Percentiles rank a stretch among this genome's conserved stretches.
These are phyloP conservation scores for Lutjanus campechanus DNA, from an alignment of 2,797 vertebrate species.

Conservation along the genomic window DNA sequence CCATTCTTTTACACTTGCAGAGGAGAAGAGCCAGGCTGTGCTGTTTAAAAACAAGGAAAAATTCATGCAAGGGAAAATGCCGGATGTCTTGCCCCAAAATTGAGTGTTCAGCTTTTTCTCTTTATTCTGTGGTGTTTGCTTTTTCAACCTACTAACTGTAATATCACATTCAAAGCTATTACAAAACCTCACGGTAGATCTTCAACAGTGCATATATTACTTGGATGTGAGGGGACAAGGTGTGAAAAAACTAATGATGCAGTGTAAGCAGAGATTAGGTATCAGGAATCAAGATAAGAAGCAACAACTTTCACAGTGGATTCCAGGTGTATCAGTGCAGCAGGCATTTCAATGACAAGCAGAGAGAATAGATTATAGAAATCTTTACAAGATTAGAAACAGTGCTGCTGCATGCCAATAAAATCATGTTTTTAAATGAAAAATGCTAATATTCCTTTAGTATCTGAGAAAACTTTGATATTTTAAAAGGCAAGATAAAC, in stretches of 20 bases:
- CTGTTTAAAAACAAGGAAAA: not conserved
- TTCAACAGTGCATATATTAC: not conserved
- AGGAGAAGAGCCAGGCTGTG: not conserved
- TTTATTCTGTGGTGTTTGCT: slow-evolving; percentile 1
- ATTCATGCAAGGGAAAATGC: slow-evolving; percentile 8
- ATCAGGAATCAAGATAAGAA: slow-evolving; percentile 4
- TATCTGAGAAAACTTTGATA: not conserved
- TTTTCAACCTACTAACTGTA: not conserved
- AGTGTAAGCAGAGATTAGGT: not conserved
- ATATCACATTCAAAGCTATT: slow-evolving; percentile 17
- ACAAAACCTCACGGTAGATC: too few species aligned
- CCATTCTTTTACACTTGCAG: slow-evolving; percentile 12
- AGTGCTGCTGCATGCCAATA: not conserved
- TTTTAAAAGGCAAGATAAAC: not conserved
- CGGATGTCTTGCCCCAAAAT: not conserved
- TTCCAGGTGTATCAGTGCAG: not conserved
- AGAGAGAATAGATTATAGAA: not conserved
- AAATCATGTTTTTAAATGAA: not conserved
- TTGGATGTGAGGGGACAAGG: not conserved
- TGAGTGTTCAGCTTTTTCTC: not conserved
- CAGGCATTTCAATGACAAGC: not conserved
- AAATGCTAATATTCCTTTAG: not conserved
- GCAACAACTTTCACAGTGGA: slow-evolving; percentile 7
- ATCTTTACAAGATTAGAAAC: not conserved
- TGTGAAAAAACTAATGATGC: not conserved